Conservation (phyloP, 1,140 invertebrate genomes). For the Zeugodacus cucurbitae region DNA sequence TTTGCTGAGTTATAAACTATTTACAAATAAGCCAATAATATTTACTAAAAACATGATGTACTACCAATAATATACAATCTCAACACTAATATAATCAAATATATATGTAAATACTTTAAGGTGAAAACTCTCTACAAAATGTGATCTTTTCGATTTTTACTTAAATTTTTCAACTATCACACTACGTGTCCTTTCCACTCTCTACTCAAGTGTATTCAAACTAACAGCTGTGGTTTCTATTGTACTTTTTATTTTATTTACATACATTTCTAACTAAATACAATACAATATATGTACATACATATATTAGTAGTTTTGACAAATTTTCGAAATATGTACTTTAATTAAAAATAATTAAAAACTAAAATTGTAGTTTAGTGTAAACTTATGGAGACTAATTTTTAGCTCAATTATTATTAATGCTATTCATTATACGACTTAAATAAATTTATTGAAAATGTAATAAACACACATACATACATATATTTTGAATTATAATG, state of each 20-base stretch:
- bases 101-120: too few species aligned
- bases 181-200: not conserved
- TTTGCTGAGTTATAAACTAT: not conserved
- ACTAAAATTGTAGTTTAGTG: constrained; percentile 14
- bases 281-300: not conserved
- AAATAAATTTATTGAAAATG: constrained; percentile 1
- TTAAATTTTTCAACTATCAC: not conserved
- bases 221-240: constrained; percentile 18
- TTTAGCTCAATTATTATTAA: constrained; percentile 35
- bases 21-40: not conserved
- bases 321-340: constrained; percentile 35
- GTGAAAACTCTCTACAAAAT: constrained; percentile 2
- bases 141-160: constrained; percentile 17
- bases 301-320: constrained; percentile 11
- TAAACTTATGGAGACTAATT: constrained; percentile 35
- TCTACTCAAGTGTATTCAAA: constrained; percentile 8
- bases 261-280: not conserved
- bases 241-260: not conserved
- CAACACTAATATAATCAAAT: not conserved
- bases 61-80: not conserved
- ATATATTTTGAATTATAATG: not conserved
- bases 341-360: not conserved
- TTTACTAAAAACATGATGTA: not conserved
- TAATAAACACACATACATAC: not conserved
- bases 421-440: not conserved